Evolutionary conservation across 2,888 invertebrate species (phyloP).

Genomic region (Rhagium mordax): DNA sequence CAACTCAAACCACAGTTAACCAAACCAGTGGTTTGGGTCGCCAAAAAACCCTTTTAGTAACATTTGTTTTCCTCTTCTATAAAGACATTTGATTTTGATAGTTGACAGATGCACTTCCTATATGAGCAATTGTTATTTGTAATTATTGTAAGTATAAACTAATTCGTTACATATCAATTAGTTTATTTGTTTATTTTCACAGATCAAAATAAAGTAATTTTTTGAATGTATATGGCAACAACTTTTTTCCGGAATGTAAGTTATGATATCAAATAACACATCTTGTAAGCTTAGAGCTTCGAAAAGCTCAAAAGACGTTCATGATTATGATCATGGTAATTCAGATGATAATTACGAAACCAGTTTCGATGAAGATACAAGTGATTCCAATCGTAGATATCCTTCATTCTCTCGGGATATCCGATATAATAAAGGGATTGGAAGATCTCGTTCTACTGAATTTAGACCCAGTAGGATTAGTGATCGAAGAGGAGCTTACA

Average conservation of each 20-base stretch:
- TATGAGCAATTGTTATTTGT: slow-evolving; percentile 8
- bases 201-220: background rate
- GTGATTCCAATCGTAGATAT: slow-evolving; percentile 55
- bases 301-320: slow-evolving; percentile 71
- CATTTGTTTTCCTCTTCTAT: too few species aligned
- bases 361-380: slow-evolving; percentile 63
- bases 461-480: slow-evolving; percentile 59
- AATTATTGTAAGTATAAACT: slow-evolving; percentile 10
- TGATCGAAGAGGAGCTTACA: slow-evolving; percentile 59
- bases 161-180: background rate
- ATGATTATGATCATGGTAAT: slow-evolving; percentile 70
- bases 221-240: background rate
- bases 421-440: slow-evolving; percentile 49
- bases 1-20: too few species aligned
- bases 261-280: slow-evolving; percentile 80
- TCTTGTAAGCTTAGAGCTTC: slow-evolving; percentile 76
- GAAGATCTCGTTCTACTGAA: slow-evolving; percentile 61
- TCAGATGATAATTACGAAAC: slow-evolving; percentile 69
- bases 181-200: background rate
- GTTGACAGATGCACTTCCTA: slow-evolving; percentile 21
- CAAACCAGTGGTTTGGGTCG: too few species aligned
- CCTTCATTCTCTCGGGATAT: slow-evolving; percentile 52
- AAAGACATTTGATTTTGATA: too few species aligned
- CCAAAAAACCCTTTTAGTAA: too few species aligned
- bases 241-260: slow-evolving; percentile 68